A percentile compares a stretch with the other conserved stretches of the same genome.
phyloP scores from a whole-genome alignment of 1,140 invertebrate species.

The Drosophila sproati region DNA sequence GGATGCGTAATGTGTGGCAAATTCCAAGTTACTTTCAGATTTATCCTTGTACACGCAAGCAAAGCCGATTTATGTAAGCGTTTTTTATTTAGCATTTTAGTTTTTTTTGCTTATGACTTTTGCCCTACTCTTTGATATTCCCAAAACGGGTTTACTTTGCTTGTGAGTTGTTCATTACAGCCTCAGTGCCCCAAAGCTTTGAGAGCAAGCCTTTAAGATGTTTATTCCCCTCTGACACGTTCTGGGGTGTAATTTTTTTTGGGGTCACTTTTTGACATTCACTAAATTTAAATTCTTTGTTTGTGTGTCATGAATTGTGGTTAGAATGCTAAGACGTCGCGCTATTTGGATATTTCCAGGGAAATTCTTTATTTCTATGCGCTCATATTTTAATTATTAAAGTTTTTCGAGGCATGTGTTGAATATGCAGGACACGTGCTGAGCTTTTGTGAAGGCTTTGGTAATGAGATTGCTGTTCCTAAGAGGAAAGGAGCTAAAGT shows the following conservation, averaged over 20 bases:
- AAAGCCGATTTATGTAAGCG: constrained; percentile 30
- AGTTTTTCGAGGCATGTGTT: constrained; percentile 10
- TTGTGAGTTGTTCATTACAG: constrained; percentile 15
- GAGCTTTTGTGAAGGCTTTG: background rate
- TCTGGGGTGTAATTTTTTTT: background rate
- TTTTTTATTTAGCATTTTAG: background rate
- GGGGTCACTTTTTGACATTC: constrained; percentile 12
- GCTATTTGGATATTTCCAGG: constrained; percentile 5
- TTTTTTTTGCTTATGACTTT: background rate
- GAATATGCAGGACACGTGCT: constrained; percentile 27
- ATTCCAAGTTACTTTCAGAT: constrained; percentile 21
- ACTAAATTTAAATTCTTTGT: constrained; percentile 22
- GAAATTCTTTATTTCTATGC: constrained; percentile 4
- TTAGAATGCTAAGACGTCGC: constrained; percentile 30
- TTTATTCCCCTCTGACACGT: constrained; percentile 13
- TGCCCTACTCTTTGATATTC: constrained; percentile 8
- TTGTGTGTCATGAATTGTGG: constrained; percentile 34
- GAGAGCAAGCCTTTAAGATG: background rate
- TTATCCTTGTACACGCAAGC: constrained; percentile 25
- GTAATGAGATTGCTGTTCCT: constrained; percentile 17
- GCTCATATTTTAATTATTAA: constrained; percentile 44
- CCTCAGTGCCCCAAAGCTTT: background rate
- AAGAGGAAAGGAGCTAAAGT: background rate
- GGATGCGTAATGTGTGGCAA: constrained; percentile 22
- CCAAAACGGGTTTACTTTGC: constrained; percentile 4